These are phyloP conservation scores for Upupa epops DNA, from an alignment of 2,113 vertebrate species.

Conservation along the genomic window DNA sequence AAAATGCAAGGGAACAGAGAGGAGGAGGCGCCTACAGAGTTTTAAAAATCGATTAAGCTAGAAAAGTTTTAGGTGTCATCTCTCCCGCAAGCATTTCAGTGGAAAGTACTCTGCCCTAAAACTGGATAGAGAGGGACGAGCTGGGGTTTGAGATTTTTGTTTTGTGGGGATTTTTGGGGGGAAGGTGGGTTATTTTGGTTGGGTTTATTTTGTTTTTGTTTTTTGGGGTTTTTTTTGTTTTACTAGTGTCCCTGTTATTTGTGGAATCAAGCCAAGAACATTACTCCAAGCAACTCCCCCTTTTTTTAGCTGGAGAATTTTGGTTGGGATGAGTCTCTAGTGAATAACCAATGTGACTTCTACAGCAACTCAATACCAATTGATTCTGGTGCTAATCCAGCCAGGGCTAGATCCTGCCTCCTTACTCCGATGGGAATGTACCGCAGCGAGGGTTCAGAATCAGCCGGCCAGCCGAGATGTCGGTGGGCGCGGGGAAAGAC, in stretches of 20 bases:
- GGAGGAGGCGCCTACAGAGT: not conserved
- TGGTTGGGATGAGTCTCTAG: conserved; percentile 48
- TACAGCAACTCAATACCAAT: conserved; percentile 42
- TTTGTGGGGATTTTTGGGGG: not conserved
- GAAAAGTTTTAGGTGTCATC: not conserved
- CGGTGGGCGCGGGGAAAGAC: not conserved
- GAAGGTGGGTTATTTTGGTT: too few species aligned
- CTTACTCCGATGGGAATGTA: conserved; percentile 10
- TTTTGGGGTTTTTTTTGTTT: not conserved
- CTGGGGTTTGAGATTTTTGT: not conserved
- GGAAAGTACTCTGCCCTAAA: not conserved
- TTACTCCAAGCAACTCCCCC: conserved; percentile 8
- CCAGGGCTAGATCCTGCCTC: conserved; percentile 36
- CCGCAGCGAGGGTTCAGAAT: not conserved
- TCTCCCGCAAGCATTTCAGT: not conserved
- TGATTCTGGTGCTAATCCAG: conserved; percentile 47
- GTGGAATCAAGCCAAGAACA: conserved; percentile 52
- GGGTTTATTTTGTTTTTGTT: not conserved
- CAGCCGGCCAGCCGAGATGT: not conserved
- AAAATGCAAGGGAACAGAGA: not conserved
- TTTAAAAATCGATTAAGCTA: not conserved
- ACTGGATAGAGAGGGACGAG: not conserved
- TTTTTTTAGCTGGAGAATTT: conserved; percentile 27
- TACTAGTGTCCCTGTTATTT: not conserved
- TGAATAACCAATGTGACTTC: conserved; percentile 53